phyloP scores from a whole-genome alignment of 2,797 vertebrate species.

The Gymnocypris eckloni region DNA sequence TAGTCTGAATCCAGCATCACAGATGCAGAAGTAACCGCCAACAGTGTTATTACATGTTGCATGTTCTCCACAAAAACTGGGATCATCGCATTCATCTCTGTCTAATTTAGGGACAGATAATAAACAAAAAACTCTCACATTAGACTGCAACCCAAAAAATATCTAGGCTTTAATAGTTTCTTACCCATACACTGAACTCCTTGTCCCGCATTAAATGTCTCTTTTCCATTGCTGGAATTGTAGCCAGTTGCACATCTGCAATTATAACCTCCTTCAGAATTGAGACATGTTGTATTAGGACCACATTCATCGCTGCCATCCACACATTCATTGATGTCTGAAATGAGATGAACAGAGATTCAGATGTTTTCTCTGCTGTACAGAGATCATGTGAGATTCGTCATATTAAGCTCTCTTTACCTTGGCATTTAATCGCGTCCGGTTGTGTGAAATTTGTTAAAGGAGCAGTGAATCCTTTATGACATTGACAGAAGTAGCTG shows the following conservation, averaged over 20 bases:
- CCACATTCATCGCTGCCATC: constrained; percentile 49
- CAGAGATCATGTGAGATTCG: background rate
- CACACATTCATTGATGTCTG: constrained; percentile 68
- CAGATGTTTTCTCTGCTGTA: background rate
- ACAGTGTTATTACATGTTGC: constrained; percentile 63
- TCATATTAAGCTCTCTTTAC: constrained; percentile 57
- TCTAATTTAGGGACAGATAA: constrained; percentile 60
- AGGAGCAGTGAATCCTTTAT: background rate
- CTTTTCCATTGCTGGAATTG: background rate
- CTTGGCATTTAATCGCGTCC: rapidly evolving
- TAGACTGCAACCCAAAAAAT: no score
- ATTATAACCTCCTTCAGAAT: background rate
- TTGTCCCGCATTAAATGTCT: rapidly evolving
- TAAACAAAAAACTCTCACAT: background rate
- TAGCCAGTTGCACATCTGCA: constrained; percentile 69
- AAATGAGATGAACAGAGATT: constrained; percentile 14
- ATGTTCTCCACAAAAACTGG: constrained; percentile 57
- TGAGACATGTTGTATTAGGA: background rate
- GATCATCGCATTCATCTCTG: constrained; percentile 61
- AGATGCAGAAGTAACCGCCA: constrained; percentile 65
- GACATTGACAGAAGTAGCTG: constrained; percentile 69
- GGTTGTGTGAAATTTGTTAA: background rate
- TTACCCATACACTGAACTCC: constrained; percentile 64
- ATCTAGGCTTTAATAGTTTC: background rate
- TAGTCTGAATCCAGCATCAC: constrained; percentile 63